Conservation (phyloP, 2,888 invertebrate genomes). For the Tipula confusa region DNA sequence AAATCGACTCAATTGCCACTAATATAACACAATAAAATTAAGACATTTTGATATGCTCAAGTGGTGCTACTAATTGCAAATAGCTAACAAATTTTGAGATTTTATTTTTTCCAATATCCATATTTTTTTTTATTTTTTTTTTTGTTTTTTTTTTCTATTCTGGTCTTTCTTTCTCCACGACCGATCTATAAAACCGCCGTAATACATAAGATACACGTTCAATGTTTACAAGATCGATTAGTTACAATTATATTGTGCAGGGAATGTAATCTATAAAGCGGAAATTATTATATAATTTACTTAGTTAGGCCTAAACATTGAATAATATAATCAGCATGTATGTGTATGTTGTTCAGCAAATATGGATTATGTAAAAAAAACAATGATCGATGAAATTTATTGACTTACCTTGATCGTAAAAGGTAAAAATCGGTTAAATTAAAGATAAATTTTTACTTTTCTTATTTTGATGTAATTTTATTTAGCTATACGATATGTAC, state of each 20-base stretch:
- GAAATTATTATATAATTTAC: not conserved
- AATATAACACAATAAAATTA: conserved; percentile 4
- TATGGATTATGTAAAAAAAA: not conserved
- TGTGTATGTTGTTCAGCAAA: not conserved
- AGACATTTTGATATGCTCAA: not conserved
- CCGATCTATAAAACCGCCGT: too few relatives aligned
- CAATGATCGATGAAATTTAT: not conserved
- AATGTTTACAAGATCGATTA: not conserved
- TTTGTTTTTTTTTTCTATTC: not conserved
- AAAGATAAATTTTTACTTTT: not conserved
- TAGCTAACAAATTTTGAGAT: not conserved
- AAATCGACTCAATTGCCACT: not conserved
- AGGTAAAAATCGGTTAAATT: too few relatives aligned
- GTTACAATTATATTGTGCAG: not conserved
- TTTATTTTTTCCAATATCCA: not conserved
- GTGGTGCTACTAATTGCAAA: not conserved
- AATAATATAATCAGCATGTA: too few relatives aligned
- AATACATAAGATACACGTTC: too few relatives aligned
- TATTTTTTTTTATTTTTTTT: not conserved
- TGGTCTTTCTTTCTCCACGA: not conserved
- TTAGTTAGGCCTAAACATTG: not conserved
- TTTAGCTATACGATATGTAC: not conserved
- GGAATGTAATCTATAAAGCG: not conserved
- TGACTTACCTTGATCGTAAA: not conserved
- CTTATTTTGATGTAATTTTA: not conserved